phyloP scores from a whole-genome alignment of 2,797 vertebrate genomes.

The Pelobates cultripes region DNA sequence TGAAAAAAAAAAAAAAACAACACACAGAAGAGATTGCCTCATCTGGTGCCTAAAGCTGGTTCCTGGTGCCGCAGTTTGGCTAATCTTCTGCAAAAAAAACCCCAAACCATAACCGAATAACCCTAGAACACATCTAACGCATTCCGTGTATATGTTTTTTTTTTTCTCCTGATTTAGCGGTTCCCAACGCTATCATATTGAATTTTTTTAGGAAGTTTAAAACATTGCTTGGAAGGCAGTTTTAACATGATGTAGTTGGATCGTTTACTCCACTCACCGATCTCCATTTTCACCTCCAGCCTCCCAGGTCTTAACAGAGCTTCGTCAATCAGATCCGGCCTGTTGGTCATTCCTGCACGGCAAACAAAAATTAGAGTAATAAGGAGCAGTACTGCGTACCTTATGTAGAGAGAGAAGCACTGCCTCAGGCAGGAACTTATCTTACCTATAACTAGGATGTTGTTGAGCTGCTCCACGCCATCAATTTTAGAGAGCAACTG shows the following conservation, averaged over 20 bases:
- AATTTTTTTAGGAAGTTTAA: too few species aligned
- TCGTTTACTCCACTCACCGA: constrained; percentile 77
- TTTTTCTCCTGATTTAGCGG: too few species aligned
- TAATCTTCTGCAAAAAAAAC: too few species aligned
- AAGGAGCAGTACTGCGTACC: not conserved
- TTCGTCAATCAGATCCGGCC: constrained; percentile 95
- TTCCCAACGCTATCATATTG: too few species aligned
- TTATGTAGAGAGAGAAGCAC: not conserved
- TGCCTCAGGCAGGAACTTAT: not conserved
- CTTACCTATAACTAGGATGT: constrained; percentile 94
- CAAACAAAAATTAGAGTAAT: constrained; percentile 44
- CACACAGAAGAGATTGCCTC: not conserved
- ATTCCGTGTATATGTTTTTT: too few species aligned
- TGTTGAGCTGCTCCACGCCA: constrained; percentile 96
- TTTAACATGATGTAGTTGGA: not conserved
- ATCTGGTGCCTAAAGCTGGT: too few species aligned
- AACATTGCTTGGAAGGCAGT: too few species aligned
- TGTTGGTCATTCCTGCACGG: constrained; percentile 92
- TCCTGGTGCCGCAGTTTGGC: too few species aligned
- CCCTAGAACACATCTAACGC: too few species aligned
- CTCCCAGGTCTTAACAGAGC: constrained; percentile 92
- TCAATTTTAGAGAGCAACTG: constrained; percentile 96
- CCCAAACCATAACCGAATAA: too few species aligned
- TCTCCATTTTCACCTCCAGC: constrained; percentile 98
- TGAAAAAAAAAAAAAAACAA: not conserved